Evolutionary conservation across 2,113 vertebrate genomes (phyloP).

Genomic region (Microtus oregoni): DNA sequence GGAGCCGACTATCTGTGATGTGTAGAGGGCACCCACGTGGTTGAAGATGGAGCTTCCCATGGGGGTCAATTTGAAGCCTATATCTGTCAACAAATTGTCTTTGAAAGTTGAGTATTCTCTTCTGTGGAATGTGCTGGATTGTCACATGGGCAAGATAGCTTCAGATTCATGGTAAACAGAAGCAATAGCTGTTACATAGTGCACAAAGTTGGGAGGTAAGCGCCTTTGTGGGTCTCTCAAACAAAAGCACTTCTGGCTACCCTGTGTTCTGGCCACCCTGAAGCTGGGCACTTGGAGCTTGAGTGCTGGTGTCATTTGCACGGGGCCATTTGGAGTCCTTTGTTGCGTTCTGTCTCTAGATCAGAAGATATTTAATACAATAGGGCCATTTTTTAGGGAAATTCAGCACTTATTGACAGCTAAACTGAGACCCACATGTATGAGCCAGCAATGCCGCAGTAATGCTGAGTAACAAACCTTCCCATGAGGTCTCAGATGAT

Average conservation of each 20-base stretch:
- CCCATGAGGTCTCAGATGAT: neutral
- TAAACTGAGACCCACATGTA: neutral
- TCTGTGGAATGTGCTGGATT: accelerated
- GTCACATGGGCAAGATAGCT: accelerated
- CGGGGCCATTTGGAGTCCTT: neutral
- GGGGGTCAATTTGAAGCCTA: accelerated
- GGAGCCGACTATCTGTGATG: neutral
- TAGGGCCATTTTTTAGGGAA: accelerated
- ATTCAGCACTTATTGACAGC: accelerated
- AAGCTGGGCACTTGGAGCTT: accelerated
- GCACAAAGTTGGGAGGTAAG: neutral
- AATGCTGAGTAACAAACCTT: neutral
- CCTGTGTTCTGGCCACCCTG: neutral
- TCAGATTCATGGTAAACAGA: neutral
- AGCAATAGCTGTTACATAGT: neutral
- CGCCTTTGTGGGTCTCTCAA: neutral
- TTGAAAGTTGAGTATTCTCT: accelerated
- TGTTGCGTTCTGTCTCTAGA: neutral
- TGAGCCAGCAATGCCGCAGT: neutral
- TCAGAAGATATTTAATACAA: accelerated
- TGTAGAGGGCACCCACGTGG: neutral
- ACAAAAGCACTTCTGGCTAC: neutral
- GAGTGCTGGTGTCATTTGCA: accelerated
- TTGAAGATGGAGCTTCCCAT: neutral
- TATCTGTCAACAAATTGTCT: accelerated